Evolutionary conservation across 2,797 vertebrate genomes (phyloP).

Genomic region (Apogon talboti): DNA sequence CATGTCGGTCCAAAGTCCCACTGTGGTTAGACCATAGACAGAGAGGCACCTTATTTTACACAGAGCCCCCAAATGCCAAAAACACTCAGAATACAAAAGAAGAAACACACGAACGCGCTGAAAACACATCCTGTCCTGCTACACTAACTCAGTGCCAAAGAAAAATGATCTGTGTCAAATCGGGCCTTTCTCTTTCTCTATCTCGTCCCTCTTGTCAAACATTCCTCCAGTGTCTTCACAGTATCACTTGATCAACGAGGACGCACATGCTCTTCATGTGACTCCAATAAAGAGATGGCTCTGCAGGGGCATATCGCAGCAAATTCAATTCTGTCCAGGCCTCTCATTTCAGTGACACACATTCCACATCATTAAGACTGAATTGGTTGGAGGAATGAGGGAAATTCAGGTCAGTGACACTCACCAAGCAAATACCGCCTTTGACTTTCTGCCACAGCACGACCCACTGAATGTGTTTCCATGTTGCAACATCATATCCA

Average conservation of each 20-base stretch:
- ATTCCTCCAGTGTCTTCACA: constrained; percentile 66
- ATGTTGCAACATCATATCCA: constrained; percentile 63
- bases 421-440: constrained; percentile 35
- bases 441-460: constrained; percentile 37
- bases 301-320: constrained; percentile 38
- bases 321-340: constrained; percentile 50
- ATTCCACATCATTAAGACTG: constrained; percentile 70
- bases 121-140: constrained; percentile 37
- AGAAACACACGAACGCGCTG: constrained; percentile 31
- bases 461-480: constrained; percentile 39
- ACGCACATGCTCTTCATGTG: constrained; percentile 84
- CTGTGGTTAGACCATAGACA: constrained; percentile 80
- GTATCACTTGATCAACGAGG: constrained; percentile 77
- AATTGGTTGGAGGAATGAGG: constrained; percentile 45
- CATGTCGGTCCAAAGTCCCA: constrained; percentile 71
- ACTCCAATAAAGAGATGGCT: constrained; percentile 77
- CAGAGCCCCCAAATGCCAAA: constrained; percentile 73
- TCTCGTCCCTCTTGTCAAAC: constrained; percentile 48
- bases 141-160: constrained; percentile 51
- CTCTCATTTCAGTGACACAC: constrained; percentile 66
- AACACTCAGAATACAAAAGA: constrained; percentile 56
- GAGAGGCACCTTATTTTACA: constrained; percentile 81
- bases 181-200: constrained; percentile 38
- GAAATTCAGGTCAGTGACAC: constrained; percentile 62
- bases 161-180: constrained; percentile 55